Conservation (phyloP, 2,888 invertebrate species). For the Brachypterus glaber region DNA sequence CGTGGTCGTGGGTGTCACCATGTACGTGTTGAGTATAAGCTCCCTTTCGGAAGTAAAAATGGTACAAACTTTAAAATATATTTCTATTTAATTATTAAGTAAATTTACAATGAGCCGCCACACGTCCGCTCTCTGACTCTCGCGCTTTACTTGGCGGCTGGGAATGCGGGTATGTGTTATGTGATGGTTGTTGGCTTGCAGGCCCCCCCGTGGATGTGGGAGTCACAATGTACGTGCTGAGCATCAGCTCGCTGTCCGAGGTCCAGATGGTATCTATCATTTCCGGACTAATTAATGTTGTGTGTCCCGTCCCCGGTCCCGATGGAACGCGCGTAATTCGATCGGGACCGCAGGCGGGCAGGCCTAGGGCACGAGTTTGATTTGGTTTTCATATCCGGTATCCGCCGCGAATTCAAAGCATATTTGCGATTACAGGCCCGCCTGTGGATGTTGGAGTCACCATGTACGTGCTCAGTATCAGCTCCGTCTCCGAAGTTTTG, state of each 20-base stretch:
- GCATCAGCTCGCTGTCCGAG: conserved; percentile 97
- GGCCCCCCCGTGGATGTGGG: conserved; percentile 95
- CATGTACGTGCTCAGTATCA: conserved; percentile 97
- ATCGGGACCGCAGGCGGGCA: conserved; percentile 34
- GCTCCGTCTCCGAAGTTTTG: conserved; percentile 95
- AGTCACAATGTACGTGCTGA: conserved; percentile 96
- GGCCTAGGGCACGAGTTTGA: conserved; percentile 36
- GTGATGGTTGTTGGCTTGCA: conserved; percentile 52
- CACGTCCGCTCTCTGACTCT: conserved; percentile 36
- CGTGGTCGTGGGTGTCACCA: conserved; percentile 95
- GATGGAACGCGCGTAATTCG: conserved; percentile 28
- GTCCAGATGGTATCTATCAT: conserved; percentile 77
- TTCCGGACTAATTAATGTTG: conserved; percentile 20
- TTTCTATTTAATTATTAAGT: conserved; percentile 5
- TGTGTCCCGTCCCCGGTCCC: conserved; percentile 32
- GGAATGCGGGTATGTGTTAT: conserved; percentile 25
- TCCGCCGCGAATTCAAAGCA: conserved; percentile 12
- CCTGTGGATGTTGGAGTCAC: conserved; percentile 96
- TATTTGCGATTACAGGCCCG: conserved; percentile 62
- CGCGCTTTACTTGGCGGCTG: conserved; percentile 17
- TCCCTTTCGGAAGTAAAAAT: conserved; percentile 97
- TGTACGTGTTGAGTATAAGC: conserved; percentile 97
- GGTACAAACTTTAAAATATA: conserved; percentile 49
- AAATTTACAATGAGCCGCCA: conserved; percentile 14
- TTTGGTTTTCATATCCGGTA: conserved; percentile 26